Evolutionary conservation across 1,140 invertebrate species (phyloP).

Genomic region (Geopemphigus sp.): DNA sequence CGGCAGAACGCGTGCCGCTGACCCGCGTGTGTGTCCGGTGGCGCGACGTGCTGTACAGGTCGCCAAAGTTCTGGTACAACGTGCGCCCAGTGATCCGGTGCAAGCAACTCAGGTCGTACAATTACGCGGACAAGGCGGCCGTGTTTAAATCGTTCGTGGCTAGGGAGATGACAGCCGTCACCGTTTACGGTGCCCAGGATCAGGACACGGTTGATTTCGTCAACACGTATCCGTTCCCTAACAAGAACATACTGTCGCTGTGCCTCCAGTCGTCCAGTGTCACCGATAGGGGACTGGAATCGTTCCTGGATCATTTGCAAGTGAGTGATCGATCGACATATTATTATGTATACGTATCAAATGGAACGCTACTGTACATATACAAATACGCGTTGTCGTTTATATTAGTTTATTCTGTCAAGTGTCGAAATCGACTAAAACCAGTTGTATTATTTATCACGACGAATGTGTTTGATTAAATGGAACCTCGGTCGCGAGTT

Average conservation of each 20-base stretch:
- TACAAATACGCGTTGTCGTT: neutral
- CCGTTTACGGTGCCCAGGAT: slow-evolving; percentile 79
- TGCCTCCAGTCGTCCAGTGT: slow-evolving; percentile 81
- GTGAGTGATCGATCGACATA: slow-evolving; percentile 57
- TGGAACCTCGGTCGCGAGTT: too few relatives aligned
- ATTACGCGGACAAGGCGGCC: slow-evolving; percentile 66
- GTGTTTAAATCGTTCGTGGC: slow-evolving; percentile 80
- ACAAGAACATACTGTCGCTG: slow-evolving; percentile 78
- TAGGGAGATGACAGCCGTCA: slow-evolving; percentile 80
- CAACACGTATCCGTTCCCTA: slow-evolving; percentile 75
- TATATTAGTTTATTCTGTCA: neutral
- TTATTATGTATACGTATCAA: neutral
- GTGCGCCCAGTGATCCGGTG: slow-evolving; percentile 79
- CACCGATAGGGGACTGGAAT: slow-evolving; percentile 82
- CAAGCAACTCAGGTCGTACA: slow-evolving; percentile 68
- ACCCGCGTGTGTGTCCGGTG: slow-evolving; percentile 81
- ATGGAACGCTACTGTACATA: too few relatives aligned
- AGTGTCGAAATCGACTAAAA: neutral
- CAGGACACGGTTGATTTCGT: slow-evolving; percentile 85
- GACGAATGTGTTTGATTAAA: too few relatives aligned
- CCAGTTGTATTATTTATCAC: neutral
- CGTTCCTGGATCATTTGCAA: slow-evolving; percentile 79
- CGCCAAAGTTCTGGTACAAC: slow-evolving; percentile 79
- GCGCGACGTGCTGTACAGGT: slow-evolving; percentile 81
- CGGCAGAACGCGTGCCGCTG: slow-evolving; percentile 72